A percentile compares a stretch with the other conserved stretches of the same genome.
Conservation (phyloP, 2,113 vertebrate genomes). For the Passer montanus region DNA sequence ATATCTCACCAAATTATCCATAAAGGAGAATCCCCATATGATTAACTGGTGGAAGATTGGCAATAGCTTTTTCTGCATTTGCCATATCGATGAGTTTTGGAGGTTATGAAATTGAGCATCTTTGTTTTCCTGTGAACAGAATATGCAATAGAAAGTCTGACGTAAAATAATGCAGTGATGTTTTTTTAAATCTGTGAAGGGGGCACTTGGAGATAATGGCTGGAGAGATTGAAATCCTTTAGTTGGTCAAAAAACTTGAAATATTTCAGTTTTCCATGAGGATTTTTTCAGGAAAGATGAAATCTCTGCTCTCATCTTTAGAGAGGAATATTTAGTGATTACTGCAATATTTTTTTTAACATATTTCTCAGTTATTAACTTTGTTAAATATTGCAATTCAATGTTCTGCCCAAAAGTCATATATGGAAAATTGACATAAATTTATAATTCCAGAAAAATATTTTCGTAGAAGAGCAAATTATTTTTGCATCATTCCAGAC, state of each 20-base stretch:
- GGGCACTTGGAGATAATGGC: not conserved
- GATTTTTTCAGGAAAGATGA: not conserved
- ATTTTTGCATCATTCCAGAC: not conserved
- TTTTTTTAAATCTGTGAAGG: not conserved
- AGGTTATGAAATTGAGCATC: not conserved
- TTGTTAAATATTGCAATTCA: not conserved
- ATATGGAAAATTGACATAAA: not conserved
- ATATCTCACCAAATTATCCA: not conserved
- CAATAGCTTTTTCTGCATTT: not conserved
- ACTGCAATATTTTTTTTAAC: not conserved
- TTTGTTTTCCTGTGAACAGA: not conserved
- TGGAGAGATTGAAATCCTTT: not conserved
- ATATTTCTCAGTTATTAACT: not conserved
- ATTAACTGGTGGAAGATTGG: not conserved
- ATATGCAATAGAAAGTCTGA: not conserved
- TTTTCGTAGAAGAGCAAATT: not conserved
- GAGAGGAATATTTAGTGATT: not conserved
- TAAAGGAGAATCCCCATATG: not conserved
- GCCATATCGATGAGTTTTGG: not conserved
- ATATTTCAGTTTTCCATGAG: not conserved
- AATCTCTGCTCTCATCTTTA: not conserved
- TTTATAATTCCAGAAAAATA: not conserved
- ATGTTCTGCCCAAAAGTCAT: not conserved
- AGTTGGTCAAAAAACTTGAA: not conserved
- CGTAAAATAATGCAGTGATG: not conserved